Conservation (phyloP, 2,888 invertebrate species). For the Agriopis leucophaearia region DNA sequence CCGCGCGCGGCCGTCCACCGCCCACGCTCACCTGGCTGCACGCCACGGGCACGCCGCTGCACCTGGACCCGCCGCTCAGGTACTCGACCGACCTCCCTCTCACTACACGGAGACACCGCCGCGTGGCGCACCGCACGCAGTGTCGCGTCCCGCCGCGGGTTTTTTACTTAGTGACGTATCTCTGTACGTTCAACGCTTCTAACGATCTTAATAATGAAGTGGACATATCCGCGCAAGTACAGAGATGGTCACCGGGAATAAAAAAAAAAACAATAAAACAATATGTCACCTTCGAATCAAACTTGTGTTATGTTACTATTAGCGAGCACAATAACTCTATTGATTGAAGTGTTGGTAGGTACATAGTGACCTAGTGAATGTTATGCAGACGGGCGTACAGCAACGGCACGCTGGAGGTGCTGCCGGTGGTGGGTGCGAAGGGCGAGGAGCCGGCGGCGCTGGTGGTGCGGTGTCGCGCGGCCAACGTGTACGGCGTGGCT, state of each 20-base stretch:
- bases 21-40: slow-evolving; percentile 63
- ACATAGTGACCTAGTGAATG: no score
- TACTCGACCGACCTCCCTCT: neutral
- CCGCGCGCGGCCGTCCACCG: slow-evolving; percentile 62
- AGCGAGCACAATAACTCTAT: no score
- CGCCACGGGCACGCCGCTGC: slow-evolving; percentile 29
- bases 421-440: slow-evolving; percentile 47
- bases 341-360: no score
- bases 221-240: no score
- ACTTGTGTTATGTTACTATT: no score
- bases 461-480: slow-evolving; percentile 89
- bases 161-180: no score
- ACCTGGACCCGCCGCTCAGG: neutral
- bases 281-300: no score
- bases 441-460: slow-evolving; percentile 37
- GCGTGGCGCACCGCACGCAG: neutral
- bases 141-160: no score
- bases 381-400: slow-evolving; percentile 54
- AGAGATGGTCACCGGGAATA: no score
- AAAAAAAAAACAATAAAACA: no score
- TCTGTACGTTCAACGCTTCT: no score
- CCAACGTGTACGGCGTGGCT: slow-evolving; percentile 91
- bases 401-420: slow-evolving; percentile 72
- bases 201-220: no score
- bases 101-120: neutral